Evolutionary conservation across 1,140 invertebrate species (phyloP), one percentile per base, ranked within the genome.

Genomic region (Cyphomyrmex costatus): DNA sequence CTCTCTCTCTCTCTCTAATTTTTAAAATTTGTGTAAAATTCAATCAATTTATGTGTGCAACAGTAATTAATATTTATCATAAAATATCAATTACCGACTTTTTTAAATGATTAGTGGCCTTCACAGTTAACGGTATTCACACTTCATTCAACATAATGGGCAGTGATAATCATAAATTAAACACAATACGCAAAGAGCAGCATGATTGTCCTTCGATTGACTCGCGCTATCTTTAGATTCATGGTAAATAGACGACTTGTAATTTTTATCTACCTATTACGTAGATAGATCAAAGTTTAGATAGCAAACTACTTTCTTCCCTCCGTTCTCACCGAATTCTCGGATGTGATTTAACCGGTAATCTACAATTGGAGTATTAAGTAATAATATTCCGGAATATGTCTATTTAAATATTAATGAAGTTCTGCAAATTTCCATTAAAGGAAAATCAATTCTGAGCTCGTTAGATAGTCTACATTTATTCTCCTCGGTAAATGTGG

Each of bases 281-380:
- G n/a, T n/a, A 16, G 10, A 10, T 73, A 51, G 61, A 78, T 80
- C 61, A 30, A 71, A 80, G 70, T 86, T 89, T 73, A 86, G 56
- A 71, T 82, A 58, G 56, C 49, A 3, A 1, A 1, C 19, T 61
- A 30, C 65, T 60, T 71, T 21, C 61, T 68, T 33, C 16, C 56
- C 56, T 61, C 14, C 7, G 16, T 3, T 16, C 3, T 21, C 61
- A 36, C 21, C 14, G 10, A 1, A 14, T 51, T 2, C n/a, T 33
- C 6, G 1, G 42, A 56, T 3, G 36, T 0, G 36, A 42, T 46
- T 16, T 14, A 5, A 61, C 16, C 19, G 1, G 19, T 42, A 46
- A 33, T 14, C 3, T n/a, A 51, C 36, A 46, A 24, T 46, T 24
- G 46, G 1, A 68, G 3, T 24, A 24, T 42, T 12, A 42, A 68